Evolutionary conservation across 2,797 vertebrate species (phyloP), one percentile per base, ranked within the genome.

Genomic region (Cirrhinus mrigala): DNA sequence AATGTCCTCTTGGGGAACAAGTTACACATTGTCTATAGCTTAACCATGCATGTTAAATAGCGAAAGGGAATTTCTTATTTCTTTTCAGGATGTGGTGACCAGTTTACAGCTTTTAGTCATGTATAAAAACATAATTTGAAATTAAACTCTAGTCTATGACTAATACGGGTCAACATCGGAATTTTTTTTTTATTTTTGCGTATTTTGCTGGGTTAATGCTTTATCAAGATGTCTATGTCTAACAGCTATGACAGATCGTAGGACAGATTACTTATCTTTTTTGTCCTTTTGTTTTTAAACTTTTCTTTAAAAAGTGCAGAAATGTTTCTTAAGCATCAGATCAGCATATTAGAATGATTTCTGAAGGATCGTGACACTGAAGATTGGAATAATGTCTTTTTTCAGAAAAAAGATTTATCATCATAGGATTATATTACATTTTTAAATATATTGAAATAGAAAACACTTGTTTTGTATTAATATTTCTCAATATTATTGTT

Each of bases 21-120:
- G 83, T 85, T 80, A 85, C 68, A 80, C 83, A 85, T 85, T 85
- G 84, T 80, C 68, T 80, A 80, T 80, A 74, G 84, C 56, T 64
- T 62, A 52, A 80, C 68, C 68, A 85, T 37, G 68, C 78, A 80
- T 85, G 69, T 74, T 62, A 69, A 85, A 48, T 50, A 62, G 54
- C 22, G 3, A 52, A 37, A 40, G 44, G 68, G 83, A 73, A 79
- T 73, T 74, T 80, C 77, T 73, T 64, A 40, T 22, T 62, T 64
- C 40, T 48, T 60, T 66, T 40, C 2, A 27, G 6, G 22, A 80
- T 14, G 18, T 74, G 54, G 44, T 24, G 18, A 62, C 52, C 73
- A 37, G 20, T 83, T 68, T 52, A 76, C 3, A 69, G 62, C 11
- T 68, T 40, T 68, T 24, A 24, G 2, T 56, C 22, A 52, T 48